Percentiles rank a stretch among this genome's conserved stretches.
These are phyloP conservation scores for Palaemon carinicauda DNA, from an alignment of 1,140 invertebrate species.

Conservation along the genomic window DNA sequence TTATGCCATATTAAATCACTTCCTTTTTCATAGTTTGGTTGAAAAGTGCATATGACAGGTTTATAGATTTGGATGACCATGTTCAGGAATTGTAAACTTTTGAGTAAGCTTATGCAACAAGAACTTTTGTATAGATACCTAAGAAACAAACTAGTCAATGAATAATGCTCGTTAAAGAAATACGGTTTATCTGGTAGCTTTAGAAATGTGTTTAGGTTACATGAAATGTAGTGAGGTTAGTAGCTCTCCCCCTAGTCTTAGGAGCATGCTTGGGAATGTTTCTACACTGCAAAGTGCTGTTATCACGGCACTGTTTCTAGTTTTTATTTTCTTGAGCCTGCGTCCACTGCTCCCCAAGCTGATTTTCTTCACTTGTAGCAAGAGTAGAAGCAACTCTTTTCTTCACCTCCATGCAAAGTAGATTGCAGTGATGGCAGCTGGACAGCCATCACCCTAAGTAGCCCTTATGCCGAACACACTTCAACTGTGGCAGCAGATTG, in stretches of 20 bases:
- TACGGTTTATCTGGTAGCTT: background rate
- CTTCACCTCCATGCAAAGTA: slow-evolving; percentile 11
- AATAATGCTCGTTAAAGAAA: no score
- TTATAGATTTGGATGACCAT: no score
- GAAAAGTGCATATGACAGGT: no score
- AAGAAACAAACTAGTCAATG: no score
- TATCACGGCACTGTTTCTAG: background rate
- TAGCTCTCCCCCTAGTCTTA: slow-evolving; percentile 16
- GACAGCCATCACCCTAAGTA: slow-evolving; percentile 30
- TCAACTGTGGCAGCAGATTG: background rate
- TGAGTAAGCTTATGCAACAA: no score
- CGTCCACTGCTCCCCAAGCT: background rate
- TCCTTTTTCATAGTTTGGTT: no score
- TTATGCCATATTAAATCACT: no score
- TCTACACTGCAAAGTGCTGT: background rate
- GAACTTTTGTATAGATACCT: no score
- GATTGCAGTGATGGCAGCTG: slow-evolving; percentile 15
- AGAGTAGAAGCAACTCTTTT: slow-evolving; percentile 4
- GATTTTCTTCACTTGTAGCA: slow-evolving; percentile 14
- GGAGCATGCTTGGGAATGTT: slow-evolving; percentile 49
- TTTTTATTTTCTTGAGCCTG: slow-evolving; percentile 34
- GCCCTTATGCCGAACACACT: background rate
- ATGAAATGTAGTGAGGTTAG: background rate
- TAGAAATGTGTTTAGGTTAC: no score
- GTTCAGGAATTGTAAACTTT: no score